Percentiles rank a stretch among this genome's conserved stretches.
These are phyloP conservation scores for Amblyornis subalaris DNA, from an alignment of 2,113 vertebrate genomes.

Conservation along the genomic window DNA sequence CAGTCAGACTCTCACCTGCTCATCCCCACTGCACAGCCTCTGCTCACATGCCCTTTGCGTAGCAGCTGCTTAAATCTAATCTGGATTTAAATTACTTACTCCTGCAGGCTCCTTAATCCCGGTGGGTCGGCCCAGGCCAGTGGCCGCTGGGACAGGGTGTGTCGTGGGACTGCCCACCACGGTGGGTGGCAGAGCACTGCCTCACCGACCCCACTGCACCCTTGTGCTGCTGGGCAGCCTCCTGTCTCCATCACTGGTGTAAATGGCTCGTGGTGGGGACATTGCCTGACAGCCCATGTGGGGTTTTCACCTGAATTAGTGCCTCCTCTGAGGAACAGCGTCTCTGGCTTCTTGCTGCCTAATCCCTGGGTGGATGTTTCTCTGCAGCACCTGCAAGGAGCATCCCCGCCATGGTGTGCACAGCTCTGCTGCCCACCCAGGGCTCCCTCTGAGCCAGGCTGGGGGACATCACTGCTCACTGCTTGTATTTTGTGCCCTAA, in stretches of 20 bases:
- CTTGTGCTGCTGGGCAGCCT: rapidly evolving
- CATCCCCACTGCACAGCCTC: rapidly evolving
- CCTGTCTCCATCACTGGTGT: rapidly evolving
- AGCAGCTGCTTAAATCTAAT: slow-evolving; percentile 66
- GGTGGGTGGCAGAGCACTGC: rapidly evolving
- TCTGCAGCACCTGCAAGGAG: background rate
- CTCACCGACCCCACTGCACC: background rate
- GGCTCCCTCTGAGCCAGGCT: rapidly evolving
- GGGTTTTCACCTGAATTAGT: background rate
- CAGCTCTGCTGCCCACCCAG: background rate
- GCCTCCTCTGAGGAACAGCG: rapidly evolving
- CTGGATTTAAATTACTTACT: slow-evolving; percentile 71
- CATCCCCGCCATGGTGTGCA: rapidly evolving
- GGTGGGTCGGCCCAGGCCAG: slow-evolving; percentile 45
- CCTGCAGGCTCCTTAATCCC: slow-evolving; percentile 48
- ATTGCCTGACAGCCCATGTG: background rate
- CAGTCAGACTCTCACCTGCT: background rate
- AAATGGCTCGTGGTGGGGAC: background rate
- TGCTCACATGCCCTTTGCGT: background rate
- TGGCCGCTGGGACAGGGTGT: slow-evolving; percentile 6
- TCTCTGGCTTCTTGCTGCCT: background rate
- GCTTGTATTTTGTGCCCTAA: background rate
- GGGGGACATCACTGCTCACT: background rate
- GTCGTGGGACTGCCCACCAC: rapidly evolving
- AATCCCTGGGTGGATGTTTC: background rate